These are phyloP conservation scores for Corella eumyota DNA, from an alignment of 23 tunicate species.

Conservation along the genomic window DNA sequence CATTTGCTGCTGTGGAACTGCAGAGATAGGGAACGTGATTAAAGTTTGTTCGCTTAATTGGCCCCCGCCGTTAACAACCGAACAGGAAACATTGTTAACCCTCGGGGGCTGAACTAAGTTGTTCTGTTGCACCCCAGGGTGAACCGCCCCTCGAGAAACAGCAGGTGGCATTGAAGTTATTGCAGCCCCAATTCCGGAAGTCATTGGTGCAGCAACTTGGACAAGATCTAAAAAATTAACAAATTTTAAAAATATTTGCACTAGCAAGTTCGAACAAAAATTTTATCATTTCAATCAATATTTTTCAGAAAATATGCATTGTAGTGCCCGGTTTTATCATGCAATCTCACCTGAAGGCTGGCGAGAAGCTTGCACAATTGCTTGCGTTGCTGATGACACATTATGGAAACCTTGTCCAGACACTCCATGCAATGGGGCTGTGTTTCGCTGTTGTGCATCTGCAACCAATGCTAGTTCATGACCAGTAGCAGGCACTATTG, in stretches of 20 bases:
- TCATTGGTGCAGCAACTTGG: slow-evolving; percentile 27
- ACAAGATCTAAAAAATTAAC: slow-evolving; percentile 10
- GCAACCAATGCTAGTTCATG: slow-evolving; percentile 50
- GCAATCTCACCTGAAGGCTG: no score
- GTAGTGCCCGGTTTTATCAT: no score
- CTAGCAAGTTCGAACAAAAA: neutral
- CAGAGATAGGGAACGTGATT: slow-evolving; percentile 27
- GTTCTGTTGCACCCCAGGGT: slow-evolving; percentile 25
- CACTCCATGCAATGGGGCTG: slow-evolving; percentile 26
- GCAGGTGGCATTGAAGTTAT: slow-evolving; percentile 48
- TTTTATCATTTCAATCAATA: neutral
- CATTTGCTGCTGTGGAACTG: slow-evolving; percentile 32
- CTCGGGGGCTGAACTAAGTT: slow-evolving; percentile 25
- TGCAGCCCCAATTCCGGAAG: slow-evolving; percentile 57
- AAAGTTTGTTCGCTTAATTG: slow-evolving; percentile 27
- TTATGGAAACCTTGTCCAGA: slow-evolving; percentile 22
- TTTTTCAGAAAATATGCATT: no score
- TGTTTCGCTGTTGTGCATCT: slow-evolving; percentile 21
- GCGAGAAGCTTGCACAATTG: slow-evolving; percentile 32
- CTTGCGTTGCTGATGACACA: slow-evolving; percentile 27
- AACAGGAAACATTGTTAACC: slow-evolving; percentile 8
- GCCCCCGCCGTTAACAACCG: slow-evolving; percentile 20
- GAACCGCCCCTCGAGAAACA: slow-evolving; percentile 35
- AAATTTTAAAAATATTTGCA: neutral
- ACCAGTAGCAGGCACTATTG: slow-evolving; percentile 36